Conservation (phyloP, 2,797 vertebrate species). For the Chelon auratus region DNA sequence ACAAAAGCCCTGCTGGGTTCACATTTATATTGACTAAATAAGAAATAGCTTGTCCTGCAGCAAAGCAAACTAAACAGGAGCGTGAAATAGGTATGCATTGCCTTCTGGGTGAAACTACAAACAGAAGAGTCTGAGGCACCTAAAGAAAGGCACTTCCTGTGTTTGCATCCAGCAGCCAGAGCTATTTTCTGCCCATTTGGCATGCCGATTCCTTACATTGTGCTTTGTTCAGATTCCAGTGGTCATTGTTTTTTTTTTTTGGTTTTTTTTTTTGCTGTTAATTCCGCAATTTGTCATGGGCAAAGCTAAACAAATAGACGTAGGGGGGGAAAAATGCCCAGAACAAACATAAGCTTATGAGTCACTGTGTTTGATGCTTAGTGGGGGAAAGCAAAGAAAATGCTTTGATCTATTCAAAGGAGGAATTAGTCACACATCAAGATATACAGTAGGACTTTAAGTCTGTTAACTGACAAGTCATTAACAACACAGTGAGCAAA, state of each 20-base stretch:
- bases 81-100: background rate
- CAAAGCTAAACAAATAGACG: conserved; percentile 21
- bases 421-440: conserved; percentile 11
- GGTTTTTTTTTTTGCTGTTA: conserved; percentile 33
- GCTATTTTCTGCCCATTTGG: conserved; percentile 45
- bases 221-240: conserved; percentile 41
- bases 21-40: background rate
- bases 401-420: conserved; percentile 37
- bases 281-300: conserved; percentile 47
- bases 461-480: conserved; percentile 1
- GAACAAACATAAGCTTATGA: conserved; percentile 49
- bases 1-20: background rate
- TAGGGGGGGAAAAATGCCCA: background rate
- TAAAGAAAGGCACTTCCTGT: conserved; percentile 41
- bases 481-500: conserved; percentile 4
- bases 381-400: conserved; percentile 19
- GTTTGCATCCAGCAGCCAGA: conserved; percentile 34
- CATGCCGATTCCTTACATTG: conserved; percentile 40
- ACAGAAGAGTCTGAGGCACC: conserved; percentile 21
- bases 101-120: conserved; percentile 37
- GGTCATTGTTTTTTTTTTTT: conserved; percentile 41
- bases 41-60: background rate
- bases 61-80: background rate
- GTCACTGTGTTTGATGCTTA: conserved; percentile 39
- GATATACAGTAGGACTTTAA: conserved; percentile 2